Conservation (phyloP, 2,113 vertebrate genomes). For the Papio anubis region DNA sequence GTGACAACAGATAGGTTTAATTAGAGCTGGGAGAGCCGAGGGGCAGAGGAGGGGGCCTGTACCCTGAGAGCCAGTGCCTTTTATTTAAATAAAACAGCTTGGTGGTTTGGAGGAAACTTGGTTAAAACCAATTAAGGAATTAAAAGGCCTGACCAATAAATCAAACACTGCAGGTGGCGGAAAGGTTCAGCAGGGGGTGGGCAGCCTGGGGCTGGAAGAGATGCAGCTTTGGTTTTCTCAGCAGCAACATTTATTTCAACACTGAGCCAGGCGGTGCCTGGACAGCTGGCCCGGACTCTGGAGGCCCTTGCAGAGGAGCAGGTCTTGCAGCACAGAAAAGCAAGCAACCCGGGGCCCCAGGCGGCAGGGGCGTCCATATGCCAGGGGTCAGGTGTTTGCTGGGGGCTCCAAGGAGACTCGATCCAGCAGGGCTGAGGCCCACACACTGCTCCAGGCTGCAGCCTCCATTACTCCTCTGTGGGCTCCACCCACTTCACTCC, state of each 20-base stretch:
- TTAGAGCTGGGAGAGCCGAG: neutral
- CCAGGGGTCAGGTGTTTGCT: neutral
- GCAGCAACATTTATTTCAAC: neutral
- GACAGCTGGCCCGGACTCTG: neutral
- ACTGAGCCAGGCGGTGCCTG: neutral
- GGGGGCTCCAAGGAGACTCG: neutral
- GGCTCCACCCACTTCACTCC: neutral
- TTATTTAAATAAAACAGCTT: slow-evolving; percentile 57
- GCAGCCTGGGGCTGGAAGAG: neutral
- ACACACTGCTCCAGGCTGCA: accelerated
- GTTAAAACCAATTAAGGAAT: slow-evolving; percentile 61
- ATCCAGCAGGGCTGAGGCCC: neutral
- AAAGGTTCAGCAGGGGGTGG: neutral
- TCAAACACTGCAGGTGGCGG: slow-evolving; percentile 47
- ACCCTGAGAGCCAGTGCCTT: neutral
- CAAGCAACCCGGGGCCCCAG: accelerated
- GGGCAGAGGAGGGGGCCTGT: neutral
- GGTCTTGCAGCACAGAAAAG: neutral
- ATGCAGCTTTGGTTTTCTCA: neutral
- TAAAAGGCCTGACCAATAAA: slow-evolving; percentile 47
- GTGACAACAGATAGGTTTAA: slow-evolving; percentile 54
- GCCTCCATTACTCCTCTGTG: neutral
- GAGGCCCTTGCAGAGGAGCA: neutral
- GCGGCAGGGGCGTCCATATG: accelerated
- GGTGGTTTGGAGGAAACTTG: slow-evolving; percentile 57